Evolutionary conservation across 2,797 vertebrate genomes (phyloP).

Genomic region (Holocentrus rufus): DNA sequence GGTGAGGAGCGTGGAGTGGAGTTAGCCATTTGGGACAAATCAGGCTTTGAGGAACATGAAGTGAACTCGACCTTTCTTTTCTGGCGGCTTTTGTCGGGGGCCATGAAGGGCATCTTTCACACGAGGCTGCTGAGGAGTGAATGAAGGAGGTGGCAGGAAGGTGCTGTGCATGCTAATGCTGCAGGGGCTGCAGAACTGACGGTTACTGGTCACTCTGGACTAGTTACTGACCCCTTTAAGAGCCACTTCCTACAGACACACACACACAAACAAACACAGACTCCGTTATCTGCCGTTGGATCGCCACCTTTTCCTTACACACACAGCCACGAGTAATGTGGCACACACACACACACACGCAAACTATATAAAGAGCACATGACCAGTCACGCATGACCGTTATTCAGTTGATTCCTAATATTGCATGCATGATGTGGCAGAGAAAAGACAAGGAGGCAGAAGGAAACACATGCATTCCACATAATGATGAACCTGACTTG

Average conservation of each 20-base stretch:
- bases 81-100: constrained; percentile 17
- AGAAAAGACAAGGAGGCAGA: not conserved
- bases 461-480: not conserved
- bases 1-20: not conserved
- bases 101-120: constrained; percentile 60
- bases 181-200: constrained; percentile 28
- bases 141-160: constrained; percentile 37
- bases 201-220: constrained; percentile 27
- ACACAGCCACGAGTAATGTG: constrained; percentile 3
- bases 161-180: constrained; percentile 55
- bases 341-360: constrained; percentile 8
- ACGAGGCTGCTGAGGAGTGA: constrained; percentile 22
- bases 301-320: not conserved
- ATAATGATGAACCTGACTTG: not conserved
- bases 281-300: no score
- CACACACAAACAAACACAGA: no score
- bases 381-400: constrained; percentile 49
- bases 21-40: constrained; percentile 6
- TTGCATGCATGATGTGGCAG: constrained; percentile 34
- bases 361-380: constrained; percentile 23
- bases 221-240: not conserved
- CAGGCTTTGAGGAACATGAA: not conserved
- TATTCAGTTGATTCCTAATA: constrained; percentile 46
- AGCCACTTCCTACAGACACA: not conserved
- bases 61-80: not conserved